Evolutionary conservation across 2,888 invertebrate species (phyloP), one percentile per base, ranked within the genome.

Genomic region (Aporophyla lueneburgensis): DNA sequence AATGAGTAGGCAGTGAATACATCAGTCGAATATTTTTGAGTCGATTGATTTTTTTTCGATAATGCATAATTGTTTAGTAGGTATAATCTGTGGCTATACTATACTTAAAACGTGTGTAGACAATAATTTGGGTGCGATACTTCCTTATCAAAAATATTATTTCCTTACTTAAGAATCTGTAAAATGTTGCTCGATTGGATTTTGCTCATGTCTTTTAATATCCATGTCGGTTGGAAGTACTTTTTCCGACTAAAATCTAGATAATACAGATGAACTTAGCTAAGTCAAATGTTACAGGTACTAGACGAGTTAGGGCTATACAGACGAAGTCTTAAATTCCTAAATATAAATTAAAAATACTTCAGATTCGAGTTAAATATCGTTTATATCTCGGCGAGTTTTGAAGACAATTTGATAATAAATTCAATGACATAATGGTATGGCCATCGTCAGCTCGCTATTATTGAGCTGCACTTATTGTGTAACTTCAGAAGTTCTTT

Each of bases 111-210:
- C 21, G 14, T 43, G 14, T 24, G n/a, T n/a, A 24, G 14, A 24
- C 21, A 40, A 33, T 54, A 49, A 40, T 51, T 59, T 70, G 51
- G 1, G 14, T 66, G 65, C 12, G 54, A 46, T 71, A 33, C 67
- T 70, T 75, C 51, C 66, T 58, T 75, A 56, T 54, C 24, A 62
- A 70, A 80, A 81, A 71, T 81, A 80, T 58, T 27, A 49, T 53
- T 43, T 62, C 10, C 14, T 56, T 62, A 66, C 6, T 51, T 51
- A 5, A 54, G 21, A 46, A 79, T 68, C 19, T 53, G 10, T 43
- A 53, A 62, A 70, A 62, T 69, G 1, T n/a, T 51, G 1, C 24
- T 51, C 21, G 27, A 53, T 33, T 10, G 19, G 40, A 24, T n/a
- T 56, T 62, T 21, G 6, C 33, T 62, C 9, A 46, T 24, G 21